A percentile compares a stretch with the other conserved stretches of the same genome.
These are phyloP conservation scores for Drosophila gaucha DNA, from an alignment of 2,888 invertebrate genomes.

Conservation along the genomic window DNA sequence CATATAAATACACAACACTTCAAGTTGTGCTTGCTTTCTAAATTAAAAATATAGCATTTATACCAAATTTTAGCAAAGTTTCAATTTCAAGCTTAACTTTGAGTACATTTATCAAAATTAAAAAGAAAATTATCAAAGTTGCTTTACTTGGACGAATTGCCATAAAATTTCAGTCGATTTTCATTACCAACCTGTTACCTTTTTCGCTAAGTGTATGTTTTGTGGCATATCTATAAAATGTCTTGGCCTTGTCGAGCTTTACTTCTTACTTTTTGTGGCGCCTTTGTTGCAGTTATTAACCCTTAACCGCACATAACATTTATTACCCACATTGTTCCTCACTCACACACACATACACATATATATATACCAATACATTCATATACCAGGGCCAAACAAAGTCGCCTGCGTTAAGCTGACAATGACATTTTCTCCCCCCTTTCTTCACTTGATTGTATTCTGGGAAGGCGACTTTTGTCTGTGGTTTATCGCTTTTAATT, in stretches of 20 bases:
- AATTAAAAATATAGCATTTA: no score
- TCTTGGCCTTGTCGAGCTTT: constrained; percentile 64
- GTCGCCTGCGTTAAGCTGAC: constrained; percentile 77
- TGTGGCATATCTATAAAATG: constrained; percentile 60
- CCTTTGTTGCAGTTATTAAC: constrained; percentile 82
- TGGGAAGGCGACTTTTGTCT: constrained; percentile 65
- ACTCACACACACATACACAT: constrained; percentile 1
- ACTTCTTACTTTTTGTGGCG: constrained; percentile 54
- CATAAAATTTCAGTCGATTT: no score
- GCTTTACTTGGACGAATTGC: no score
- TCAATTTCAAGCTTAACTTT: no score
- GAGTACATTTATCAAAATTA: no score
- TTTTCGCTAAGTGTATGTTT: constrained; percentile 11
- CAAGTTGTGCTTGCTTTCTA: no score
- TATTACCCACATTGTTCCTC: constrained; percentile 70
- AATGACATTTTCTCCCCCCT: constrained; percentile 62
- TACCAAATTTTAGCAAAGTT: no score
- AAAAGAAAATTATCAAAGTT: no score
- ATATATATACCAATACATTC: neutral
- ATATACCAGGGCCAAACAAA: constrained; percentile 57
- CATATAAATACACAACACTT: no score
- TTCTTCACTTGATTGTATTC: constrained; percentile 66
- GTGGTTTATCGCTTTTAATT: constrained; percentile 80
- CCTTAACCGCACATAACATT: constrained; percentile 83
- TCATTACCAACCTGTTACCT: neutral